These are phyloP conservation scores for Muraenolepis orangiensis DNA, from an alignment of 2,797 vertebrate genomes.

Conservation along the genomic window DNA sequence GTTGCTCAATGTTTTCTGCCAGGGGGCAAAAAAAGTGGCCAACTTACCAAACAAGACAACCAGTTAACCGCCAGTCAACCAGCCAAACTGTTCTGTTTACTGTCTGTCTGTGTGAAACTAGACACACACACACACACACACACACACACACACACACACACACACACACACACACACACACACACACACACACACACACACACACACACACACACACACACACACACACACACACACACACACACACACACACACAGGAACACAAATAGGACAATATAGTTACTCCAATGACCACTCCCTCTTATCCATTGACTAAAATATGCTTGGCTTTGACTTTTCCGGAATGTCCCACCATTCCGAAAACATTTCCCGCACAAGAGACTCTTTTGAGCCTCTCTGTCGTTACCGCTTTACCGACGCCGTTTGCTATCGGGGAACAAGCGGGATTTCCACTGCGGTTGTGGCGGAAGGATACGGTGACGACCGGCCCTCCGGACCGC, in stretches of 20 bases:
- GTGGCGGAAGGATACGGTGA: not conserved
- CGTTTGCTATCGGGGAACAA: not conserved
- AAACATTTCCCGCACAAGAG: not conserved
- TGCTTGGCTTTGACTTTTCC: not conserved
- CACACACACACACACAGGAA: no score
- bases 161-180: not conserved
- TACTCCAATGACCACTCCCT: not conserved
- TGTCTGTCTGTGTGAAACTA: no score
- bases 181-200: not conserved
- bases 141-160: not conserved
- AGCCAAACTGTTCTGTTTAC: not conserved
- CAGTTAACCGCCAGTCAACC: not conserved
- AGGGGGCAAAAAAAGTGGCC: not conserved
- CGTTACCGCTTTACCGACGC: not conserved
- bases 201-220: slow-evolving; percentile 2
- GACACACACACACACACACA: not conserved
- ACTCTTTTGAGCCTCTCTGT: not conserved
- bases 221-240: no score
- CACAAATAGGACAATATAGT: not conserved
- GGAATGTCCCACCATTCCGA: not conserved
- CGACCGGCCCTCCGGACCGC: not conserved
- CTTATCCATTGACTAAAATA: not conserved
- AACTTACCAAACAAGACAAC: not conserved
- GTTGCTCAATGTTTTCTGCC: not conserved
- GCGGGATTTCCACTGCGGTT: not conserved